Conservation (phyloP, 2,797 vertebrate genomes). For the Erpetoichthys calabaricus region DNA sequence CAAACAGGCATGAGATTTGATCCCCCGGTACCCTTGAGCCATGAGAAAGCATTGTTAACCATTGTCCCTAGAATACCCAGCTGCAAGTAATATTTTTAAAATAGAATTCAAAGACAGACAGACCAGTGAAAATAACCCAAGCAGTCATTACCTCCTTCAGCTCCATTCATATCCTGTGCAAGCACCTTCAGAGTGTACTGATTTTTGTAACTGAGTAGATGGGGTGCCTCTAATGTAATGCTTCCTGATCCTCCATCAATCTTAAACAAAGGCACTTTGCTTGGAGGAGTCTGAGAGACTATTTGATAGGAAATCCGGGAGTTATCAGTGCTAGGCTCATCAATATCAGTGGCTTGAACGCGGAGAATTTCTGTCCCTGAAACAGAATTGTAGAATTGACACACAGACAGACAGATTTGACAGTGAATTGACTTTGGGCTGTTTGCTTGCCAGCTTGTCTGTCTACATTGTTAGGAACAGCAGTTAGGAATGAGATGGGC, state of each 20-base stretch:
- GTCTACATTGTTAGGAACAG: too few species aligned
- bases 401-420: too few species aligned
- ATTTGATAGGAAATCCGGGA: constrained; percentile 53
- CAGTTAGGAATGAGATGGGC: too few species aligned
- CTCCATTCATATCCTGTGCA: constrained; percentile 38
- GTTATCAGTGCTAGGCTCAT: constrained; percentile 60
- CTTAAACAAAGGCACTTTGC: constrained; percentile 53
- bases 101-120: too few species aligned
- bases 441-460: too few species aligned
- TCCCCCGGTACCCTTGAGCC: too few species aligned
- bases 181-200: constrained; percentile 43
- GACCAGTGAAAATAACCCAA: too few species aligned
- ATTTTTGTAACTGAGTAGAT: constrained; percentile 20
- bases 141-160: constrained; percentile 19
- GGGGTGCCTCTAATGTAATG: constrained; percentile 47
- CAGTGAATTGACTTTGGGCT: too few species aligned
- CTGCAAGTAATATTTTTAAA: too few species aligned
- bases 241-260: constrained; percentile 49
- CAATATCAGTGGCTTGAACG: constrained; percentile 58
- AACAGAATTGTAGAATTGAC: constrained; percentile 2
- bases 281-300: constrained; percentile 55
- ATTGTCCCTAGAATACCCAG: too few species aligned
- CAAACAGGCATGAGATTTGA: too few species aligned
- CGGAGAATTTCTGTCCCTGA: constrained; percentile 60
- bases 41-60: too few species aligned